Conservation (phyloP, 2,888 invertebrate genomes). For the Pyrrhosoma nymphula region DNA sequence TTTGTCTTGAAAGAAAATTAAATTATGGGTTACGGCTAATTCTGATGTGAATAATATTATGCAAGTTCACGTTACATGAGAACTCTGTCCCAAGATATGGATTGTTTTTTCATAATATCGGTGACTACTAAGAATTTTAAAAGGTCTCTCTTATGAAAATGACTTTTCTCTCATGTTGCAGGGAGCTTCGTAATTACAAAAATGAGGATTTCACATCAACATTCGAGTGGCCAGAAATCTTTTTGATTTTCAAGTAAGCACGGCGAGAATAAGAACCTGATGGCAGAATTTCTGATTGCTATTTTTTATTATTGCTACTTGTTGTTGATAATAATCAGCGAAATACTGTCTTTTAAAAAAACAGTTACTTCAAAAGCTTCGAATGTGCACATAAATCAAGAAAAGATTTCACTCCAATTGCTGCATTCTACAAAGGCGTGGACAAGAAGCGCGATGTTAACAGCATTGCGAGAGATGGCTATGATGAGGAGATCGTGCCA, state of each 20-base stretch:
- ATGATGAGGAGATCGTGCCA: background rate
- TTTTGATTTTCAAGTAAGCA: conserved; percentile 2
- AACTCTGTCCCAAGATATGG: too few species aligned
- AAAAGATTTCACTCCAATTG: background rate
- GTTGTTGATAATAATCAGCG: background rate
- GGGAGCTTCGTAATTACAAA: background rate
- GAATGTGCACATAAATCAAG: background rate
- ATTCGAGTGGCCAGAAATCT: background rate
- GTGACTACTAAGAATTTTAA: too few species aligned
- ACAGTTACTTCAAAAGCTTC: background rate
- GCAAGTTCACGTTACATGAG: too few species aligned
- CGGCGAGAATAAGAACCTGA: background rate
- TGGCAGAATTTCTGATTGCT: too few species aligned
- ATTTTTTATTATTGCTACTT: background rate
- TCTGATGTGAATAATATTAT: too few species aligned
- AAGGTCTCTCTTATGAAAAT: too few species aligned
- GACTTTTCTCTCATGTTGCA: background rate
- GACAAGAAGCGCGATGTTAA: background rate
- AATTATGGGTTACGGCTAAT: too few species aligned
- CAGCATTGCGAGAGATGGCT: background rate
- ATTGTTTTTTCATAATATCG: too few species aligned
- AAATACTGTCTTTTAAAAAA: background rate
- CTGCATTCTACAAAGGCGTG: background rate
- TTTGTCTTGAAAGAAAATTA: too few species aligned
- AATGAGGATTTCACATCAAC: background rate